phyloP scores from a whole-genome alignment of 1,140 invertebrate species.

The Achroia grisella region DNA sequence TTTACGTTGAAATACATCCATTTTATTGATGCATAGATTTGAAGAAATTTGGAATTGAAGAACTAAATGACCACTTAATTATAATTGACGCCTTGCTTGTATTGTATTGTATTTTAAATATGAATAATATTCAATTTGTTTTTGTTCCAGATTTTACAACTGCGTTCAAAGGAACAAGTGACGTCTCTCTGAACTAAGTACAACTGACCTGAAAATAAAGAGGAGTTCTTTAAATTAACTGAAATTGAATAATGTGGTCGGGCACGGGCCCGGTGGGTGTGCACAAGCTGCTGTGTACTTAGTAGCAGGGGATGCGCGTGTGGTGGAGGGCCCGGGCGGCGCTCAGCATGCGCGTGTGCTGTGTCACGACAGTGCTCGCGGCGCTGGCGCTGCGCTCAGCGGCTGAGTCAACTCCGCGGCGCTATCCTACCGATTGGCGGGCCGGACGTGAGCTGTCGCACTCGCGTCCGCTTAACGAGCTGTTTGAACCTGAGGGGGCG shows the following conservation, averaged over 20 bases:
- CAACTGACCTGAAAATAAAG: constrained; percentile 27
- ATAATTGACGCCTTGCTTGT: too few species aligned
- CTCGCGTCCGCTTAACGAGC: constrained; percentile 44
- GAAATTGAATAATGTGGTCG: constrained; percentile 57
- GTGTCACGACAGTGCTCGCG: constrained; percentile 51
- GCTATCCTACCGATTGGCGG: constrained; percentile 48
- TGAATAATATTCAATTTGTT: not conserved
- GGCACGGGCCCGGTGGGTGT: constrained; percentile 48
- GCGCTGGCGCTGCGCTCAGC: constrained; percentile 56
- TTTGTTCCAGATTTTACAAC: constrained; percentile 19
- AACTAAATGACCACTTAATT: too few species aligned
- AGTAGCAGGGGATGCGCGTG: constrained; percentile 48
- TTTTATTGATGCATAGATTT: too few species aligned
- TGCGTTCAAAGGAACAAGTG: too few species aligned
- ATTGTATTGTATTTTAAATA: too few species aligned
- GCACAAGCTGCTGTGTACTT: constrained; percentile 46
- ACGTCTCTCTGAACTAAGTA: not conserved
- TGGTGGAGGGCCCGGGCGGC: constrained; percentile 41
- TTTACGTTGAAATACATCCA: too few species aligned
- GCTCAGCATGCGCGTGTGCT: constrained; percentile 54
- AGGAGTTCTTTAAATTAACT: constrained; percentile 14
- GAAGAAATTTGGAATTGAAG: too few species aligned
- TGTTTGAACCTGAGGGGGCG: constrained; percentile 40
- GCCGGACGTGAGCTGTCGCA: constrained; percentile 40
- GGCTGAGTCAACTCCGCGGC: constrained; percentile 47